A percentile compares a stretch with the other conserved stretches of the same genome.
These are phyloP conservation scores for Thereva unica DNA, from an alignment of 2,888 invertebrate species.

Conservation along the genomic window DNA sequence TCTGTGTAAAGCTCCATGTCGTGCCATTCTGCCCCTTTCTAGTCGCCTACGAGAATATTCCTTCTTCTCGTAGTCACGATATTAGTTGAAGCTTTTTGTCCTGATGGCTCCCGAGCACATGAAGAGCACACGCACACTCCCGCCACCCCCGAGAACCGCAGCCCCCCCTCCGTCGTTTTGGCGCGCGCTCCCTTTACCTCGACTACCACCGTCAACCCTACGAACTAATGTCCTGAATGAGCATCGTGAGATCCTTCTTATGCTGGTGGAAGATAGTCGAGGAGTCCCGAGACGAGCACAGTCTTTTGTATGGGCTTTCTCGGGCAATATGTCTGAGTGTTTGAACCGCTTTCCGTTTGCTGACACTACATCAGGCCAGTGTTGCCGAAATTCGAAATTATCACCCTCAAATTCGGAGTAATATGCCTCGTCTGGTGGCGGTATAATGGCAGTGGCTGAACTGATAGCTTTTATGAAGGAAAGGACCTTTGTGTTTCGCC, in stretches of 20 bases:
- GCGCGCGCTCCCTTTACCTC: no score
- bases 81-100: conserved; percentile 14
- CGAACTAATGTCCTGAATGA: no score
- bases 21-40: neutral
- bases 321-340: conserved; percentile 18
- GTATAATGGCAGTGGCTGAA: conserved; percentile 9
- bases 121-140: conserved; percentile 7
- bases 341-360: conserved; percentile 16
- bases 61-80: conserved; percentile 28
- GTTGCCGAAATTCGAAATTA: conserved; percentile 28
- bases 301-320: neutral
- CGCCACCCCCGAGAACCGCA: neutral
- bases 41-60: neutral
- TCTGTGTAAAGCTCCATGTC: conserved; percentile 2
- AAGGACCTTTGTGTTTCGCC: conserved; percentile 6
- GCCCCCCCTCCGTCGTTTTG: no score
- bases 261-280: neutral
- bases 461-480: conserved; percentile 16
- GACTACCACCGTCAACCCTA: no score
- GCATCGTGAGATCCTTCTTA: conserved; percentile 12
- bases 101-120: conserved; percentile 1
- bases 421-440: conserved; percentile 3
- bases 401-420: conserved; percentile 14
- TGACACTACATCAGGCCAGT: conserved; percentile 10
- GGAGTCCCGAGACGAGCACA: conserved; percentile 7